phyloP scores from a whole-genome alignment of 2,113 vertebrate genomes.

The Pithys albifrons region DNA sequence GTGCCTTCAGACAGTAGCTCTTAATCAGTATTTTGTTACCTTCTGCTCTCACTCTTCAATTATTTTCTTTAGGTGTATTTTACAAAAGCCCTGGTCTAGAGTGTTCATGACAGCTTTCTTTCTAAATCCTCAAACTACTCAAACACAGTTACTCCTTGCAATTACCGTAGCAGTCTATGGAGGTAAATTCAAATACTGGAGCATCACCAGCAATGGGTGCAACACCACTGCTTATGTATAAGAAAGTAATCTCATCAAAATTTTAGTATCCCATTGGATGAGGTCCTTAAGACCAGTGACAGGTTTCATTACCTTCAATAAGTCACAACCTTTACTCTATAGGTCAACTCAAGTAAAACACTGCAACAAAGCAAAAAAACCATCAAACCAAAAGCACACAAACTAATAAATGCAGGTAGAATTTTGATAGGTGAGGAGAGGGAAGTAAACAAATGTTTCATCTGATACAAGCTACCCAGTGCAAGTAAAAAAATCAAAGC shows the following conservation, averaged over 20 bases:
- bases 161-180: neutral
- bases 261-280: neutral
- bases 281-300: neutral
- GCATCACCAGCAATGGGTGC: neutral
- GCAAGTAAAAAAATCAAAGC: neutral
- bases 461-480: neutral
- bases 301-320: neutral
- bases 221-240: neutral
- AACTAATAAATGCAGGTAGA: neutral
- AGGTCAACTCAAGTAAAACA: neutral
- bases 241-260: neutral
- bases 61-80: neutral
- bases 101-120: neutral
- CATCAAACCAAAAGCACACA: neutral
- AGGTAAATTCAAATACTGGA: neutral
- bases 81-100: neutral
- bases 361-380: neutral
- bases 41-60: neutral
- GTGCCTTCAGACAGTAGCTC: neutral
- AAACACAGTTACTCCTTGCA: neutral
- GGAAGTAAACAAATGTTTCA: neutral
- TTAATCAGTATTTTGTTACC: neutral
- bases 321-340: neutral
- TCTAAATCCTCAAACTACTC: neutral
- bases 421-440: neutral